Conservation (phyloP, 2,113 vertebrate species). For the Dolichallabes microphthalmus region DNA sequence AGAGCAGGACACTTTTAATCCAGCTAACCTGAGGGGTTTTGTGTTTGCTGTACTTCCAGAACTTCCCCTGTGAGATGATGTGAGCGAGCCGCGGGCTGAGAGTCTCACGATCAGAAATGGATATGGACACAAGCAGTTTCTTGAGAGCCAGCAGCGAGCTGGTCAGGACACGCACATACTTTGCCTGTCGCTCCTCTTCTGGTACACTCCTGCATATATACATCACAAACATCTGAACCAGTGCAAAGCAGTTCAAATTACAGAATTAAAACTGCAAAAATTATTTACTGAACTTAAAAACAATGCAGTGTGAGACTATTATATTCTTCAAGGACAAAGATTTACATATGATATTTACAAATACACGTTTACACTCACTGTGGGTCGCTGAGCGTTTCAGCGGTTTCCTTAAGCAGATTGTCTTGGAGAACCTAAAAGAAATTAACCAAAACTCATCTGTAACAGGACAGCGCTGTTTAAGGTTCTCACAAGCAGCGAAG, state of each 20-base stretch:
- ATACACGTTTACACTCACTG: constrained; percentile 74
- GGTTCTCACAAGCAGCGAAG: not conserved
- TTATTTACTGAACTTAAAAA: not conserved
- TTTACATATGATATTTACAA: not conserved
- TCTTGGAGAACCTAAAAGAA: constrained; percentile 84
- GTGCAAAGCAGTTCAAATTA: not conserved
- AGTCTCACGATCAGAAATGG: constrained; percentile 72
- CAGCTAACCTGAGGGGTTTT: constrained; percentile 81
- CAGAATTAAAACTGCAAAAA: not conserved
- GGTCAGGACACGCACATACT: constrained; percentile 87
- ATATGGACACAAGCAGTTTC: constrained; percentile 80
- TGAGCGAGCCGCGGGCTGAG: constrained; percentile 76
- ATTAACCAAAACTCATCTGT: not conserved
- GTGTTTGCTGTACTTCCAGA: constrained; percentile 96
- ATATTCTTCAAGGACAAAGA: not conserved
- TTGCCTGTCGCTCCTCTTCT: constrained; percentile 89
- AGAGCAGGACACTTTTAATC: not conserved
- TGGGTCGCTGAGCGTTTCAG: constrained; percentile 89
- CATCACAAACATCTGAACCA: constrained; percentile 8
- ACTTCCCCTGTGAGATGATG: constrained; percentile 83
- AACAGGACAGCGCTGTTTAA: not conserved
- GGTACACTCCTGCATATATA: constrained; percentile 77
- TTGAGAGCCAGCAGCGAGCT: constrained; percentile 91
- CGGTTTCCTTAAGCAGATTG: constrained; percentile 90
- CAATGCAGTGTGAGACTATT: not conserved